Evolutionary conservation across 1,140 invertebrate species (phyloP), one percentile per base, ranked within the genome.

Genomic region (Bombus breviceps): DNA sequence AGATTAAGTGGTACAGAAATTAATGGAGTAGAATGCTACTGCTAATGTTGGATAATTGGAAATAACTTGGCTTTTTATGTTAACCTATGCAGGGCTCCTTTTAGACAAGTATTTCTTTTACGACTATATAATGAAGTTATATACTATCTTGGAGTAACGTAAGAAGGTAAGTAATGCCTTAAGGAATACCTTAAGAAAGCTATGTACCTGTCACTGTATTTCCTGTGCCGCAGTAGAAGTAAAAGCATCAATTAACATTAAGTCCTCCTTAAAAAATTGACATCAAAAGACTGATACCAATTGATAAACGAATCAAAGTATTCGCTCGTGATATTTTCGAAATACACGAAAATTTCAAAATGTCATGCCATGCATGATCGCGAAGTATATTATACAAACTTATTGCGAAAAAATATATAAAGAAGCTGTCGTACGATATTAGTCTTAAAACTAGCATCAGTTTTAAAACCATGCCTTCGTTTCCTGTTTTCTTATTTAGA

Each of bases 171-270:
- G 28, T 39, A 57, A 68, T 66, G 73, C 28, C 59, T 47, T 1
- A 62, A 22, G 41, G 32, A 66, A 75, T n/a, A n/a, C 76, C 37
- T 57, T 71, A 77, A 89, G 87, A 91, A 91, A 86, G 85, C 76
- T 87, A 87, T 92, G 84, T 94, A 93, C 92, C 92, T 94, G 94
- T 92, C 91, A 81, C 92, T 91, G 89, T 91, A 88, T 90, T 89
- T 93, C 93, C 93, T 94, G 91, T 53, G 93, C 91, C 91, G 92
- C 92, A 93, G 90, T 88, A 92, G 91, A 92, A 93, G 86, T 85
- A 82, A 93, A 94, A 94, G 87, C 86, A 89, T 92, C 77, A 71
- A 87, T 93, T 93, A 94, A 92, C 90, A 86, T 90, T 68, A 71
- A 83, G 73, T 41, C n/a, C 41, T 39, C 25, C 72, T 85, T 72